phyloP scores from a whole-genome alignment of 2,888 invertebrate genomes.

The Netelia melanura region DNA sequence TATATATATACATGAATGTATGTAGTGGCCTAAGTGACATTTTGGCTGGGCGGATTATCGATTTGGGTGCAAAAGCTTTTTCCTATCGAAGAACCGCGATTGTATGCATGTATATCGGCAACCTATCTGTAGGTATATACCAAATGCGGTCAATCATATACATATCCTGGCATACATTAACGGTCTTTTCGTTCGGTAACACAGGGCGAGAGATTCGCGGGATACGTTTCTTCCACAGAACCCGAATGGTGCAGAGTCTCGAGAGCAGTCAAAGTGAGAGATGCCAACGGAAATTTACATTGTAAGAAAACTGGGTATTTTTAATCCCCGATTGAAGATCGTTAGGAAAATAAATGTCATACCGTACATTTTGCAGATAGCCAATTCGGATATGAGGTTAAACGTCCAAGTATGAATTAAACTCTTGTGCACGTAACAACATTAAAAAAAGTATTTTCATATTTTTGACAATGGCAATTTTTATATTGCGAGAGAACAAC shows the following conservation, averaged over 20 bases:
- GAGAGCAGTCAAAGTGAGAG: not conserved
- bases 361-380: not conserved
- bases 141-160: conserved; percentile 70
- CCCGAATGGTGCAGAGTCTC: not conserved
- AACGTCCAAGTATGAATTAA: too few relatives aligned
- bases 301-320: conserved; percentile 38
- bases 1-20: not conserved
- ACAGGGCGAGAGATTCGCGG: conserved; percentile 39
- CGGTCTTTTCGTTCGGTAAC: conserved; percentile 62
- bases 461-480: too few relatives aligned
- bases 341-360: conserved; percentile 22
- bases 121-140: conserved; percentile 32
- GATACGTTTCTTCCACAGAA: conserved; percentile 24
- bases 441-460: too few relatives aligned
- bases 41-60: conserved; percentile 77
- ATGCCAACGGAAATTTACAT: conserved; percentile 67
- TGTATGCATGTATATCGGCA: conserved; percentile 36
- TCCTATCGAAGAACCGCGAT: conserved; percentile 72
- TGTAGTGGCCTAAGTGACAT: conserved; percentile 58
- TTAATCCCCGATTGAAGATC: conserved; percentile 18
- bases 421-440: too few relatives aligned
- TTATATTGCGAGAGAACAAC: too few relatives aligned
- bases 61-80: conserved; percentile 69
- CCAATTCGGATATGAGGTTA: too few relatives aligned
- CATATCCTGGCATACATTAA: conserved; percentile 77